phyloP scores from a whole-genome alignment of 2,797 vertebrate genomes.

The Ispidina picta region DNA sequence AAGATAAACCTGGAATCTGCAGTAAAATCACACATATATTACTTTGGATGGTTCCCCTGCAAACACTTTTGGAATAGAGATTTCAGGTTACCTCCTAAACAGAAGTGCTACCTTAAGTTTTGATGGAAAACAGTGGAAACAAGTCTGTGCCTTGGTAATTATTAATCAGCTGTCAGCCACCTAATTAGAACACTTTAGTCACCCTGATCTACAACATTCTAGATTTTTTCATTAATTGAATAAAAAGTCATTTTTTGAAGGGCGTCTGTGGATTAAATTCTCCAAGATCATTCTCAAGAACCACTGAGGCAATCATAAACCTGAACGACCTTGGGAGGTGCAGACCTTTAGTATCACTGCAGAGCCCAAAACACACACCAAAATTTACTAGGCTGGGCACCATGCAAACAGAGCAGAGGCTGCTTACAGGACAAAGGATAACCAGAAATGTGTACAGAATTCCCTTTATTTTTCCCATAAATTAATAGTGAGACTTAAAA shows the following conservation, averaged over 20 bases:
- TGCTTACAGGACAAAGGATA: not conserved
- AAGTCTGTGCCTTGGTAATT: not conserved
- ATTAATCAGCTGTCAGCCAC: not conserved
- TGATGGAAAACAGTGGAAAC: not conserved
- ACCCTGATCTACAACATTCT: not conserved
- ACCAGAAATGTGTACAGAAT: accelerated
- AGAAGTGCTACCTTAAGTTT: not conserved
- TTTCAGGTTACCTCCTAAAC: not conserved
- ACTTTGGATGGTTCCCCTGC: not conserved
- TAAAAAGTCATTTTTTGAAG: not conserved
- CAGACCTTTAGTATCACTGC: not conserved
- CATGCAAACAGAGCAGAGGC: not conserved
- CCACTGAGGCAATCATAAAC: not conserved
- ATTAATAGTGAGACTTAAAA: not conserved
- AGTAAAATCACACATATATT: not conserved
- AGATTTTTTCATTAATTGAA: not conserved
- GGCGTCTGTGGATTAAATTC: not conserved
- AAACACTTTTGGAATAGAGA: not conserved
- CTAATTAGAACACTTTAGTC: not conserved
- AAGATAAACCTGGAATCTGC: not conserved
- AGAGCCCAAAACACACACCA: not conserved
- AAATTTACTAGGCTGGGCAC: accelerated
- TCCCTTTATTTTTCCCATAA: not conserved
- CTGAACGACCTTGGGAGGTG: not conserved
- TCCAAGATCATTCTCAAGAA: not conserved